These are phyloP conservation scores for Coremacera marginata DNA, from an alignment of 2,888 invertebrate genomes.

Conservation along the genomic window DNA sequence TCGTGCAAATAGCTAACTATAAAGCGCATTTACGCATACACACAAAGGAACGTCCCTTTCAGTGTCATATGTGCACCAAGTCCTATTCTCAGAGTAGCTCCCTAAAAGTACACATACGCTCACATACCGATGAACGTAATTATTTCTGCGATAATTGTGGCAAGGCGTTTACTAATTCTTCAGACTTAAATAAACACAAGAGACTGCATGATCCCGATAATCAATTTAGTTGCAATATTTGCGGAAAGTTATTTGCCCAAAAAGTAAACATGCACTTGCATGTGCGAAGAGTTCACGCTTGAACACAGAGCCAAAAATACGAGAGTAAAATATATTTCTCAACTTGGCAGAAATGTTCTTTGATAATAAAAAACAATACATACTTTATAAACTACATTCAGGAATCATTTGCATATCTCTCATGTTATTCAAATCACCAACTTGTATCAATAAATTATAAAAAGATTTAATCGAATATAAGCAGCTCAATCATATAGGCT, in stretches of 20 bases:
- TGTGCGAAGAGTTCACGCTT: slow-evolving; percentile 19
- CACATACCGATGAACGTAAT: slow-evolving; percentile 53
- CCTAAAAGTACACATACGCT: slow-evolving; percentile 52
- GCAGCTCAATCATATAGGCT: no score
- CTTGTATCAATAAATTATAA: no score
- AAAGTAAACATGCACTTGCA: slow-evolving; percentile 44
- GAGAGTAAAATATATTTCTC: not conserved
- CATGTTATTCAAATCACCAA: no score
- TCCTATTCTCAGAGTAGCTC: slow-evolving; percentile 52
- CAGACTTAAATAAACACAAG: slow-evolving; percentile 52
- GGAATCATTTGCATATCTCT: no score
- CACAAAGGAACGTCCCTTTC: slow-evolving; percentile 53
- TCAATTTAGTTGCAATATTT: slow-evolving; percentile 48
- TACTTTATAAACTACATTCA: no score
- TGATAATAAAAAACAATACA: no score
- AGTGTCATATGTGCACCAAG: slow-evolving; percentile 50
- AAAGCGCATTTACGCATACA: slow-evolving; percentile 52
- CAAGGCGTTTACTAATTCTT: slow-evolving; percentile 51
- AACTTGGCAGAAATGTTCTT: not conserved
- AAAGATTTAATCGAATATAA: no score
- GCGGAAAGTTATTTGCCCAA: slow-evolving; percentile 49
- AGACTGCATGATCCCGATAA: slow-evolving; percentile 47
- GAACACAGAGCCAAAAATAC: not conserved
- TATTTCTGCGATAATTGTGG: slow-evolving; percentile 49
- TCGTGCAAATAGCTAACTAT: slow-evolving; percentile 54